Percentiles rank a stretch among this genome's conserved stretches.
Evolutionary conservation across 2,888 invertebrate genomes (phyloP).

Genomic region (Acrocera orbiculus): DNA sequence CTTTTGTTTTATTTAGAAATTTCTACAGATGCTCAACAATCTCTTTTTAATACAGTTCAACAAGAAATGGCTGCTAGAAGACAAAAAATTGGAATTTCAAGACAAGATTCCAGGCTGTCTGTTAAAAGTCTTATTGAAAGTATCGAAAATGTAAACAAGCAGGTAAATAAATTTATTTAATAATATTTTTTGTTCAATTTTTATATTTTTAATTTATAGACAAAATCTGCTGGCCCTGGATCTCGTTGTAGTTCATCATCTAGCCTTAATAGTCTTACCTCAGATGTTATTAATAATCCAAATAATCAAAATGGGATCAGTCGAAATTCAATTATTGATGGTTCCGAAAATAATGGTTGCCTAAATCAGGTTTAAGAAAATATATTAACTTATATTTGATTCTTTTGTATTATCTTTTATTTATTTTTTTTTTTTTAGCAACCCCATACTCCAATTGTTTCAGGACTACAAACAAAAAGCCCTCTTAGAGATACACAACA

Average conservation of each 20-base stretch:
- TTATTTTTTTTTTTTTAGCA: slow-evolving; percentile 2
- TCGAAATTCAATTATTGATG: slow-evolving; percentile 16
- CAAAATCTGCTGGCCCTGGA: slow-evolving; percentile 25
- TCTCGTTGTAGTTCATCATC: slow-evolving; percentile 49
- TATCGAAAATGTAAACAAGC: slow-evolving; percentile 72
- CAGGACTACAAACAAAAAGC: slow-evolving; percentile 23
- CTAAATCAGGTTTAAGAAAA: background rate
- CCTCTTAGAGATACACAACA: slow-evolving; percentile 33
- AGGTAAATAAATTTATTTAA: slow-evolving; percentile 28
- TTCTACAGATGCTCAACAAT: slow-evolving; percentile 32
- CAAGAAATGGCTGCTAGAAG: slow-evolving; percentile 40
- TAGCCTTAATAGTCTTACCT: slow-evolving; percentile 38
- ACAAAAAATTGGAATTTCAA: slow-evolving; percentile 33
- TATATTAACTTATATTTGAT: background rate
- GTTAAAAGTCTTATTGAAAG: slow-evolving; percentile 84
- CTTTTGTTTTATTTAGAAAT: slow-evolving; percentile 7
- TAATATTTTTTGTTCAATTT: background rate
- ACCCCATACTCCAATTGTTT: slow-evolving; percentile 13
- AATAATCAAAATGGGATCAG: slow-evolving; percentile 11
- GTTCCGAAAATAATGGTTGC: slow-evolving; percentile 28
- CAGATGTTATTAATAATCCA: slow-evolving; percentile 23
- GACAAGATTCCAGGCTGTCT: slow-evolving; percentile 57
- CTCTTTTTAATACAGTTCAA: slow-evolving; percentile 36
- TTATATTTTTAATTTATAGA: slow-evolving; percentile 2
- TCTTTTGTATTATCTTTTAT: background rate